Evolutionary conservation across 1,140 invertebrate genomes (phyloP).

Genomic region (Drosophila seguyi): DNA sequence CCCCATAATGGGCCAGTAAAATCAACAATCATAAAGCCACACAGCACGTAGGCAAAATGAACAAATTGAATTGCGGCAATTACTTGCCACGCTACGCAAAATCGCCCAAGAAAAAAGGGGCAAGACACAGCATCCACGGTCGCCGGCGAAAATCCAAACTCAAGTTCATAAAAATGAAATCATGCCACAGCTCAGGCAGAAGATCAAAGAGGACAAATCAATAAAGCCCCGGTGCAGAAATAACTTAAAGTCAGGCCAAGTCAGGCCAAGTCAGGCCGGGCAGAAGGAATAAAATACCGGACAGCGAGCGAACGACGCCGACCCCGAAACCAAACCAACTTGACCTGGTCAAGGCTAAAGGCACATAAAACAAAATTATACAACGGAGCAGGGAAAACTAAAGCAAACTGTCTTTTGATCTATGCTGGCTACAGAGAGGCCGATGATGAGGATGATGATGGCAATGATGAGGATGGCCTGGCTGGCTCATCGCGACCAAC

Average conservation of each 20-base stretch:
- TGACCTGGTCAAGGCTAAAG: constrained; percentile 84
- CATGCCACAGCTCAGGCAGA: constrained; percentile 80
- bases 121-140: constrained; percentile 2
- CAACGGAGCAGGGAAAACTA: constrained; percentile 63
- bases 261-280: constrained; percentile 18
- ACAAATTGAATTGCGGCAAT: constrained; percentile 82
- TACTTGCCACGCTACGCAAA: constrained; percentile 81
- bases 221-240: constrained; percentile 71
- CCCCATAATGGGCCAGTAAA: constrained; percentile 35
- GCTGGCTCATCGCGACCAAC: constrained; percentile 36
- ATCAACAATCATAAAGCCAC: constrained; percentile 63
- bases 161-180: constrained; percentile 84
- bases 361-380: constrained; percentile 82
- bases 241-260: constrained; percentile 77
- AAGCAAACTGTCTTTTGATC: constrained; percentile 84
- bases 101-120: constrained; percentile 37
- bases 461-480: constrained; percentile 30
- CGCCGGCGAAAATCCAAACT: constrained; percentile 56
- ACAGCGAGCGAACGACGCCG: constrained; percentile 20
- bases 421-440: constrained; percentile 53
- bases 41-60: constrained; percentile 71
- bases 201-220: constrained; percentile 84
- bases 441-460: constrained; percentile 34
- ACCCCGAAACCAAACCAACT: constrained; percentile 62
- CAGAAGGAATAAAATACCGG: constrained; percentile 11